Evolutionary conservation across 2,797 vertebrate species (phyloP).

Genomic region (Chrosomus eos): DNA sequence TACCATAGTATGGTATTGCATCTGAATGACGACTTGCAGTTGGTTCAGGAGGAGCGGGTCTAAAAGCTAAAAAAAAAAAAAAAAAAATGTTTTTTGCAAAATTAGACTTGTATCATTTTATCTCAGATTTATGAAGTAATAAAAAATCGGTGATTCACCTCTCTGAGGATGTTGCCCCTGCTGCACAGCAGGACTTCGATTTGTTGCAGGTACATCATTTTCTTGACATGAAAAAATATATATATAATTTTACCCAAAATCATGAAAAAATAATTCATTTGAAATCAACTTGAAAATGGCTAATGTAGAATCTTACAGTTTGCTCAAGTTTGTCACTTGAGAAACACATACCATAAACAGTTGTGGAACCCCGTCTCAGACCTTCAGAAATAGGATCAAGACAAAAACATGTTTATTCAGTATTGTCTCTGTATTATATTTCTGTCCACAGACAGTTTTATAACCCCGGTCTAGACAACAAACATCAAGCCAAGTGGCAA

Average conservation of each 20-base stretch:
- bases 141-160: constrained; percentile 33
- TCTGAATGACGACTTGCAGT: background rate
- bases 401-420: background rate
- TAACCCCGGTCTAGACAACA: background rate
- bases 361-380: background rate
- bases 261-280: background rate
- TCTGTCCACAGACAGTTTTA: constrained; percentile 3
- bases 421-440: background rate
- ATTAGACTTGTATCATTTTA: background rate
- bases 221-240: constrained; percentile 21
- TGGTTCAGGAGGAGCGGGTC: constrained; percentile 11
- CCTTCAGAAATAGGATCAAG: constrained; percentile 39
- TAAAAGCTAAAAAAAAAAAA: too few relatives aligned
- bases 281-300: background rate
- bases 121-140: background rate
- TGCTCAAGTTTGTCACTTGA: background rate
- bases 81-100: too few relatives aligned
- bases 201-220: constrained; percentile 53
- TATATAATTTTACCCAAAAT: background rate
- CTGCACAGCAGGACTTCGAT: background rate
- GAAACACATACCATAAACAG: constrained; percentile 59
- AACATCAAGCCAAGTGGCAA: background rate
- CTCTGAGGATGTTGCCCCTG: constrained; percentile 1
- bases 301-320: background rate
- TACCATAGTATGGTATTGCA: constrained; percentile 55